These are phyloP conservation scores for Mesochorus sp. DNA, from an alignment of 2,888 invertebrate genomes.

Conservation along the genomic window DNA sequence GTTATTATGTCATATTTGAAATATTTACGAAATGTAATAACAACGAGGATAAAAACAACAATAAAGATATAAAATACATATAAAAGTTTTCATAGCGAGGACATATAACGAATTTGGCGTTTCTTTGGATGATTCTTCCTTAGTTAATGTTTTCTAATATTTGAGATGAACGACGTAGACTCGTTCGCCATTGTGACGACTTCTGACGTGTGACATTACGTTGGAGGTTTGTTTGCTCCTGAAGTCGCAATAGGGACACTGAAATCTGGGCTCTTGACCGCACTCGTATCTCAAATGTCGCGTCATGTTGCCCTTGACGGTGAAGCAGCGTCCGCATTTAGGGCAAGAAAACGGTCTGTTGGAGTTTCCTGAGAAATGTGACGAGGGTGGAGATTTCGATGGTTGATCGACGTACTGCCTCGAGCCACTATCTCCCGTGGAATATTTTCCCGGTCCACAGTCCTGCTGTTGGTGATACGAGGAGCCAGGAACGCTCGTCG, in stretches of 20 bases:
- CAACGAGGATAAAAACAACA: neutral
- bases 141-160: slow-evolving; percentile 29
- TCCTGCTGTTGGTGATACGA: slow-evolving; percentile 4
- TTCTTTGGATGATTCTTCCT: neutral
- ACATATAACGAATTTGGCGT: neutral
- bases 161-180: slow-evolving; percentile 67
- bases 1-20: no score
- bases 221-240: slow-evolving; percentile 78
- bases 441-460: slow-evolving; percentile 4
- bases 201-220: slow-evolving; percentile 76
- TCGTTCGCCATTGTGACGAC: slow-evolving; percentile 67
- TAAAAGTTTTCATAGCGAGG: neutral
- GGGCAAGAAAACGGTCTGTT: slow-evolving; percentile 76
- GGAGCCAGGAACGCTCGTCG: neutral
- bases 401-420: neutral
- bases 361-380: neutral
- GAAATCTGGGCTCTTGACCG: slow-evolving; percentile 76
- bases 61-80: neutral
- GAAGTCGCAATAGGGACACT: slow-evolving; percentile 79
- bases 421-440: slow-evolving; percentile 10
- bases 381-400: slow-evolving; percentile 10
- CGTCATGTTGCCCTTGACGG: slow-evolving; percentile 77
- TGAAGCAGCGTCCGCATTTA: slow-evolving; percentile 78
- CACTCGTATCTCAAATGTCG: slow-evolving; percentile 80
- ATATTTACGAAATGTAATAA: neutral